Evolutionary conservation across 2,797 vertebrate genomes (phyloP).

Genomic region (Potorous gilbertii): DNA sequence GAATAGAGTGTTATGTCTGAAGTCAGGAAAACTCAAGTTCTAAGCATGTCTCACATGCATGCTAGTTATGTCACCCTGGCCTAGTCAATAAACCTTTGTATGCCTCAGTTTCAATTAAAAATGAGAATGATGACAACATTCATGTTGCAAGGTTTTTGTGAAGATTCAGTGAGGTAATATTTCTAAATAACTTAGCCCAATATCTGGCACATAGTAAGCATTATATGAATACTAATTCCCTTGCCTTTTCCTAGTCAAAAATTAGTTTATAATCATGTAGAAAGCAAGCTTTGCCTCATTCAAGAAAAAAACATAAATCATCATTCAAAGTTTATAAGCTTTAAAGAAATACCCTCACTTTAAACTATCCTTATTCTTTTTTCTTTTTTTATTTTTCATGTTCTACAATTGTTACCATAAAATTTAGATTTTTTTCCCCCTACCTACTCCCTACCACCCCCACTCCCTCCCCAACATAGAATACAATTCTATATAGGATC

Average conservation of each 20-base stretch:
- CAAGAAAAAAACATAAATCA: neutral
- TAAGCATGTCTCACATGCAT: neutral
- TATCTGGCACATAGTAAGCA: neutral
- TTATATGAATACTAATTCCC: neutral
- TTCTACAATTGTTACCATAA: no score
- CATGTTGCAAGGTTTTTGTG: neutral
- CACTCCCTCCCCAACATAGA: no score
- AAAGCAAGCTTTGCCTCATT: neutral
- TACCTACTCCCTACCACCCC: no score
- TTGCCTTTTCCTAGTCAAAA: neutral
- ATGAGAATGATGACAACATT: neutral
- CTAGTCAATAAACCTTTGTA: neutral
- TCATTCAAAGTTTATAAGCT: neutral
- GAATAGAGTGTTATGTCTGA: neutral
- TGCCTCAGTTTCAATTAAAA: neutral
- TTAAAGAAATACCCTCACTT: conserved; percentile 10
- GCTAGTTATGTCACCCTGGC: neutral
- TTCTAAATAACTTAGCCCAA: neutral
- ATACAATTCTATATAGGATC: no score
- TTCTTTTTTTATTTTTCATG: neutral
- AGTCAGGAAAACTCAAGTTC: neutral
- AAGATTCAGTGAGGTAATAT: neutral
- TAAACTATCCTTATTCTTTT: neutral
- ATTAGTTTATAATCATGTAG: neutral
- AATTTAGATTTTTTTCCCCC: no score